Conservation (phyloP, 92 coral and sea anemone species). For the Palythoa grandis region DNA sequence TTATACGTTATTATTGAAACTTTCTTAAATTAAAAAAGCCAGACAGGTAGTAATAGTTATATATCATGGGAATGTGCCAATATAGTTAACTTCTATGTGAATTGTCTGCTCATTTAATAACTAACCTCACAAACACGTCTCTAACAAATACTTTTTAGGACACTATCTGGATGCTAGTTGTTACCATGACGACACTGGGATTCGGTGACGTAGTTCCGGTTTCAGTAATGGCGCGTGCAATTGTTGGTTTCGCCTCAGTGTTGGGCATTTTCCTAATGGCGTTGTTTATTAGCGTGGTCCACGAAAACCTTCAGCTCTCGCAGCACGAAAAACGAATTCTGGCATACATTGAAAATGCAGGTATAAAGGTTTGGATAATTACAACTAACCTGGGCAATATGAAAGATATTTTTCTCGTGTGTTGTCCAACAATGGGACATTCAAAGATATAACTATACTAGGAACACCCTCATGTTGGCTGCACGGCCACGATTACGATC, state of each 20-base stretch:
- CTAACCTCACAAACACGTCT: too few relatives aligned
- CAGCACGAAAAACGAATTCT: constrained; percentile 92
- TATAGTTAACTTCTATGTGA: too few relatives aligned
- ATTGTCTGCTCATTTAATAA: too few relatives aligned
- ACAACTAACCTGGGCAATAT: background rate
- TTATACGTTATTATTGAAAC: too few relatives aligned
- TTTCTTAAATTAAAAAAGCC: too few relatives aligned
- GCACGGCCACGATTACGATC: too few relatives aligned
- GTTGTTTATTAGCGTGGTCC: constrained; percentile 90
- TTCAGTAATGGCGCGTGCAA: constrained; percentile 78
- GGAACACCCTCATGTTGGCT: too few relatives aligned
- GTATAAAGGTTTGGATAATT: constrained; percentile 40
- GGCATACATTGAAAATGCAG: constrained; percentile 95
- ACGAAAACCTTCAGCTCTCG: constrained; percentile 89
- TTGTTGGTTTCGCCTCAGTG: constrained; percentile 94
- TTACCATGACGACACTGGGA: constrained; percentile 99
- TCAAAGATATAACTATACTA: too few relatives aligned
- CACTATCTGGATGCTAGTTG: constrained; percentile 95
- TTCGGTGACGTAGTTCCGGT: constrained; percentile 98
- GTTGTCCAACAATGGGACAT: too few relatives aligned
- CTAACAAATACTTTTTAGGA: constrained; percentile 57
- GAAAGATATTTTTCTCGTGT: too few relatives aligned
- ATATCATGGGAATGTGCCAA: too few relatives aligned
- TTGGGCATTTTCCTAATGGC: constrained; percentile 98
- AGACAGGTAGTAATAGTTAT: too few relatives aligned